Percentiles rank a stretch among this genome's conserved stretches.
Evolutionary conservation across 2,797 vertebrate species (phyloP).

Genomic region (Clarias fuscus): DNA sequence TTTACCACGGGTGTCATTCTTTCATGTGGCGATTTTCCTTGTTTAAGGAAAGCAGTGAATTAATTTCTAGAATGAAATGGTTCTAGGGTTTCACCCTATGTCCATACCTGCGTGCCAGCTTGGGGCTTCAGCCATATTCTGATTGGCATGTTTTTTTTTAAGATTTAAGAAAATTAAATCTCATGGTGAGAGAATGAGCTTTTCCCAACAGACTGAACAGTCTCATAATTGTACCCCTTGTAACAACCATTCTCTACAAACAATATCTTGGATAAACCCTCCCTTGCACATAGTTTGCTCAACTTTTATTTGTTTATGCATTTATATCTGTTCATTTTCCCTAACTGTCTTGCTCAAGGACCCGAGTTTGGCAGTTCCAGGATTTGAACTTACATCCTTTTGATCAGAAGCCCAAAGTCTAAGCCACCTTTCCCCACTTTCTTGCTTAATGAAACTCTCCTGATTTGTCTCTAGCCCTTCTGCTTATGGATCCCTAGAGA

Average conservation of each 20-base stretch:
- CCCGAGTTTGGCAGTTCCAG: not conserved
- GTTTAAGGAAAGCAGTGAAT: constrained; percentile 34
- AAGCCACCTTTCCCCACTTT: not conserved
- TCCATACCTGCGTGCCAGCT: not conserved
- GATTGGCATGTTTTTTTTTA: not conserved
- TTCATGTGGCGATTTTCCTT: constrained; percentile 32
- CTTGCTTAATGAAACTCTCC: not conserved
- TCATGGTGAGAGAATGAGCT: not conserved
- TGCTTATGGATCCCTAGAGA: too few relatives aligned
- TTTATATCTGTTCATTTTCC: not conserved
- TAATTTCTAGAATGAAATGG: not conserved
- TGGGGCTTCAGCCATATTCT: not conserved
- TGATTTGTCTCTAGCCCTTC: not conserved
- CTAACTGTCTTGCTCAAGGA: not conserved
- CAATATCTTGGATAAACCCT: not conserved
- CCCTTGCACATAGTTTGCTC: not conserved
- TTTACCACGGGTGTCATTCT: constrained; percentile 27
- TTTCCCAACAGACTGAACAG: not conserved
- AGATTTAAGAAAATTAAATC: not conserved
- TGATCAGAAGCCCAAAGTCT: not conserved
- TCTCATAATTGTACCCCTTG: not conserved
- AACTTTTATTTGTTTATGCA: not conserved
- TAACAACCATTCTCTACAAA: not conserved
- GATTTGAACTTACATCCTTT: not conserved
- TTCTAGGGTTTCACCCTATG: not conserved